Base-by-base conservation (phyloP, 2,888 invertebrate genomes). In the Abscondita cerata region DNA sequence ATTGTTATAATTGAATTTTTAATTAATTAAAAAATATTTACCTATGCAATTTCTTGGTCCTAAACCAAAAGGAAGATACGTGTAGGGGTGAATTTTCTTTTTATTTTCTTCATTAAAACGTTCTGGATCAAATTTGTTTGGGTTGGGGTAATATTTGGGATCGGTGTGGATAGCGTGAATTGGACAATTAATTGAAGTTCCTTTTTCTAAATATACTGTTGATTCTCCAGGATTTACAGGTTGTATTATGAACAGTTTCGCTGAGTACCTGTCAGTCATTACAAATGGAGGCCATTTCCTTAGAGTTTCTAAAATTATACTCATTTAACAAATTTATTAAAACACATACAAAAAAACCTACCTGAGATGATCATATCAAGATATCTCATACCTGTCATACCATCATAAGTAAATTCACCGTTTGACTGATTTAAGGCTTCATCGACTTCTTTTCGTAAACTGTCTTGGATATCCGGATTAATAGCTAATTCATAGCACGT, bases 51-150 rank as follows among this genome's bases (percentile, higher is more conserved):
- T 46, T 20, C 46, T 4, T 20, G 46, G 46, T 2, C 46, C 46
- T 2, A 11, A 8, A 15, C 46, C 46, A 18, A 46, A 46, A 1
- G 46, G 46, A n/a, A 46, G 9, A 18, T 46, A 46, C 12, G 46
- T 46, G 12, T 20, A 46, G 2, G 46, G 46, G 8, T 46, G 8
- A 20, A 46, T 46, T 5, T 3, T 46, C 1, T 4, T n/a, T 4
- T 16, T 16, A 18, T 46, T 46, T 16, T 46, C 19, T n/a, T 20
- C 46, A 20, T 12, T 46, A 11, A 46, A 46, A 8, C 46, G 12
- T 18, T 46, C 46, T 2, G 46, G 46, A 18, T 46, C 46, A 46
- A 46, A 46, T 46, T 46, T 46, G 4, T 46, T 20, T 3, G 46
- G 46, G 12, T 46, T 20, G 1, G 19, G 46, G 12, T 46, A 46